Conservation (phyloP, 64 coral and sea anemone genomes). For the Stichodactyla mertensii region DNA sequence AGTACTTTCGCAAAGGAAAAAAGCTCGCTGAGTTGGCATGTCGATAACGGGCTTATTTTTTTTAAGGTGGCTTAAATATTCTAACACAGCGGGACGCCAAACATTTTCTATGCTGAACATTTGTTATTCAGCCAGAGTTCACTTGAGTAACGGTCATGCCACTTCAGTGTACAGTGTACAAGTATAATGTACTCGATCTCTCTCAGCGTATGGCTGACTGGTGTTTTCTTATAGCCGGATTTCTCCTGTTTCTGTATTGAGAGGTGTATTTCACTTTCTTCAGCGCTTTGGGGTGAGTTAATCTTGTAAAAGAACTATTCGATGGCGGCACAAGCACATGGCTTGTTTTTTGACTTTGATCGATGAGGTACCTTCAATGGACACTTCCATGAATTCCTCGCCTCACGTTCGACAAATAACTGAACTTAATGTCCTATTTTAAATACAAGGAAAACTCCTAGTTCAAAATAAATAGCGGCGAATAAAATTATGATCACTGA, state of each 20-base stretch:
- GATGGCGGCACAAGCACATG: background rate
- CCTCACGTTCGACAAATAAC: background rate
- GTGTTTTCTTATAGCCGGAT: background rate
- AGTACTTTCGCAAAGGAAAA: background rate
- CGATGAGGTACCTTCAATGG: background rate
- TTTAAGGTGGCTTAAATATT: background rate
- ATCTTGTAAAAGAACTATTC: background rate
- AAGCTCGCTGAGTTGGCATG: background rate
- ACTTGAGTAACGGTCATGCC: background rate
- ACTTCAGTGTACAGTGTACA: background rate
- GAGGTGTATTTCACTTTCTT: background rate
- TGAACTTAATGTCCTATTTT: background rate
- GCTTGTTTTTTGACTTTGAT: conserved; percentile 12
- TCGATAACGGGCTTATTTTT: background rate
- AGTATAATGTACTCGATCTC: background rate
- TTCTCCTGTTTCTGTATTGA: background rate
- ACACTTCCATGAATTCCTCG: background rate
- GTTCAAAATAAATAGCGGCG: background rate
- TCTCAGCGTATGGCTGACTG: too few relatives aligned
- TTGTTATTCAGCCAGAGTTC: background rate
- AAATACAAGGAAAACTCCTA: background rate
- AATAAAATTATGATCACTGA: background rate
- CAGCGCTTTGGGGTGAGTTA: background rate
- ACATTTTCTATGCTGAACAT: background rate
- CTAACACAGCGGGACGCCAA: background rate